Evolutionary conservation across 2,888 invertebrate species (phyloP).

Genomic region (Arctia plantaginis): DNA sequence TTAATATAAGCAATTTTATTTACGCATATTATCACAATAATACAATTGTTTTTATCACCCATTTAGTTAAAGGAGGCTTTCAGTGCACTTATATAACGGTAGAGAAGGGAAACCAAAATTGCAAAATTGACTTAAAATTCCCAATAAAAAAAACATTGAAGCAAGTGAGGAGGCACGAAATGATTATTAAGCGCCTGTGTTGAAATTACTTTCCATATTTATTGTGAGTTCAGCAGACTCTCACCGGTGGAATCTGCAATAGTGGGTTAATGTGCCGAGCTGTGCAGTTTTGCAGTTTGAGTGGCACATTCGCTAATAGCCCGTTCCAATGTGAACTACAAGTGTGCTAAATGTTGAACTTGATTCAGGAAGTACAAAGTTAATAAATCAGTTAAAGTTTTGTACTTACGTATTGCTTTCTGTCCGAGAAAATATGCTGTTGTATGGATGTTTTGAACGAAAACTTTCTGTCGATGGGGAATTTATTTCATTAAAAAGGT

Average conservation of each 20-base stretch:
- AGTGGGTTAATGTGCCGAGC: conserved; percentile 71
- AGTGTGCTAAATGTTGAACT: conserved; percentile 22
- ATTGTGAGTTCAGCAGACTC: conserved; percentile 71
- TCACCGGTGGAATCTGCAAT: conserved; percentile 65
- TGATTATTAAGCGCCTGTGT: conserved; percentile 63
- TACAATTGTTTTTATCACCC: neutral
- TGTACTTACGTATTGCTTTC: conserved; percentile 11
- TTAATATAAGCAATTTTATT: neutral
- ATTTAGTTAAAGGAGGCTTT: neutral
- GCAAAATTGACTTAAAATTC: conserved; percentile 27
- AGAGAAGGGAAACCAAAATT: conserved; percentile 32
- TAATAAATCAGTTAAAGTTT: conserved; percentile 1
- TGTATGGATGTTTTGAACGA: neutral
- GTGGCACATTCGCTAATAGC: conserved; percentile 57
- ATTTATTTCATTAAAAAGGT: neutral
- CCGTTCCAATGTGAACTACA: conserved; percentile 18
- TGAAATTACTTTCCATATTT: conserved; percentile 77
- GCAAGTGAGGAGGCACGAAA: conserved; percentile 58
- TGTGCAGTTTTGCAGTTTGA: conserved; percentile 44
- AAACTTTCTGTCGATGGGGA: neutral
- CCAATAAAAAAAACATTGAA: conserved; percentile 46
- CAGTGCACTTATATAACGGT: conserved; percentile 26
- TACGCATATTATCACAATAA: neutral
- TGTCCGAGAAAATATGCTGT: neutral
- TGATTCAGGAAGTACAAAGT: conserved; percentile 21